These are phyloP conservation scores for Thaumetopoea pityocampa DNA, from an alignment of 1,140 invertebrate species.

Conservation along the genomic window DNA sequence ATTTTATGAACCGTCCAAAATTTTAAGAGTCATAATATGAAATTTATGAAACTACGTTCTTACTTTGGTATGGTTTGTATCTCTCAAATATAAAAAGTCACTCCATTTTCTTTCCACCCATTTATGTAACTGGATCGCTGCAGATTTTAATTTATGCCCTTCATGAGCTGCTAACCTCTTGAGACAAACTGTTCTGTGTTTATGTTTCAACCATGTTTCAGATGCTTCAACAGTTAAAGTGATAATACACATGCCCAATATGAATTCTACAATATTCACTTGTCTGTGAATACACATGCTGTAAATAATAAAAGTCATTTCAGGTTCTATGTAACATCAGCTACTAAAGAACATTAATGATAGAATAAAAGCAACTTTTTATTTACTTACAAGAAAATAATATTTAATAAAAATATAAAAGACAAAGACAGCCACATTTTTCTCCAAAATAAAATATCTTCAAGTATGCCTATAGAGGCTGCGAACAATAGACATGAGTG, in stretches of 20 bases:
- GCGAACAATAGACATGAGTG: constrained; percentile 29
- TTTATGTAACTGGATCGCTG: constrained; percentile 23
- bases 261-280: constrained; percentile 47
- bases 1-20: no score
- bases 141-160: constrained; percentile 33
- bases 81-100: constrained; percentile 47
- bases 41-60: constrained; percentile 12
- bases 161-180: constrained; percentile 45
- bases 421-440: constrained; percentile 59
- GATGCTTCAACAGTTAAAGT: constrained; percentile 48
- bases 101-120: constrained; percentile 37
- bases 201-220: constrained; percentile 63
- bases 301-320: constrained; percentile 29
- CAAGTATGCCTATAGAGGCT: constrained; percentile 38
- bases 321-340: no score
- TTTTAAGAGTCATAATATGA: neutral
- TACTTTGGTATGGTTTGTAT: constrained; percentile 64
- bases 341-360: no score
- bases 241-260: constrained; percentile 33
- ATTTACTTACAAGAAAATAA: constrained; percentile 55
- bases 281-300: constrained; percentile 46
- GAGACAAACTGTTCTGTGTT: constrained; percentile 59
- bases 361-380: no score
- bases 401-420: constrained; percentile 47
- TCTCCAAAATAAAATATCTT: constrained; percentile 64